A percentile compares a stretch with the other conserved stretches of the same genome.
Conservation (phyloP, 2,113 vertebrate species). For the Lophius piscatorius region DNA sequence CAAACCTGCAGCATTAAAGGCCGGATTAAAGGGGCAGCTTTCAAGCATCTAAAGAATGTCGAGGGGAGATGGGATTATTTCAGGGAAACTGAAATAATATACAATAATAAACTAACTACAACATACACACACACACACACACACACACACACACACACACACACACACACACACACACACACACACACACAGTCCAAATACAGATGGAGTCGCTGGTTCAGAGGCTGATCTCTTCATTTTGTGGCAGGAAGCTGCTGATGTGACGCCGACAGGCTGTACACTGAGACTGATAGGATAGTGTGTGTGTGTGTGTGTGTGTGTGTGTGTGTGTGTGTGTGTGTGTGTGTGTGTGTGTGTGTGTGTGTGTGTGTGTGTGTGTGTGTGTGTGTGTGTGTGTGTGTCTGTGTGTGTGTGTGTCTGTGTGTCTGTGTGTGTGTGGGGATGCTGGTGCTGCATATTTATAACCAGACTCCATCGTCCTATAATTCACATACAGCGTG, state of each 20-base stretch:
- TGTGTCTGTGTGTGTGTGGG: slow-evolving; percentile 1
- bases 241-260: slow-evolving; percentile 23
- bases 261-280: slow-evolving; percentile 46
- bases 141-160: too few relatives aligned
- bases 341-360: slow-evolving; percentile 14
- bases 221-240: slow-evolving; percentile 38
- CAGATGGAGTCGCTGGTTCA: slow-evolving; percentile 25
- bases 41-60: too few relatives aligned
- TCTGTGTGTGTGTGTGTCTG: slow-evolving; percentile 12
- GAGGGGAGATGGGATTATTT: too few relatives aligned
- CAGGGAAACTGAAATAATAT: too few relatives aligned
- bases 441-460: slow-evolving; percentile 50
- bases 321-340: slow-evolving; percentile 15
- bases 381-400: slow-evolving; percentile 18
- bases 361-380: slow-evolving; percentile 13
- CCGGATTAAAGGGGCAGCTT: slow-evolving; percentile 43
- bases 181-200: slow-evolving; percentile 32
- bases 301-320: slow-evolving; percentile 16
- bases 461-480: slow-evolving; percentile 41
- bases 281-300: slow-evolving; percentile 54
- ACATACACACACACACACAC: too few relatives aligned
- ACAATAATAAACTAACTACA: too few relatives aligned
- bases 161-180: too few relatives aligned
- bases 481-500: slow-evolving; percentile 46
- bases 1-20: slow-evolving; percentile 42